Percentiles rank a stretch among this genome's conserved stretches.
Evolutionary conservation across 2,113 vertebrate genomes (phyloP).

Genomic region (Chauna torquata): DNA sequence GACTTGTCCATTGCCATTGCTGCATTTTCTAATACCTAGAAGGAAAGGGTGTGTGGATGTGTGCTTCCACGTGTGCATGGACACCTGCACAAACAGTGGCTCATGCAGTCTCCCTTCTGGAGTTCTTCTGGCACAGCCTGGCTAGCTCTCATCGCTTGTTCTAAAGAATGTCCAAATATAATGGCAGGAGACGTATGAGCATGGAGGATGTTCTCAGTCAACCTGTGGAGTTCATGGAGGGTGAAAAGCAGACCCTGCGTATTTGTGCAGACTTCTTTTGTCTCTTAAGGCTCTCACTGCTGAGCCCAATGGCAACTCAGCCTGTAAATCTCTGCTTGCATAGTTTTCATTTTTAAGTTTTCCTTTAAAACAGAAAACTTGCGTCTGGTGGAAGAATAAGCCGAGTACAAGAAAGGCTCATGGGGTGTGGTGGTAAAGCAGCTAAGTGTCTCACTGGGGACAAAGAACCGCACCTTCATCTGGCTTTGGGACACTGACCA

Average conservation of each 20-base stretch:
- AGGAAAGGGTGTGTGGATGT: neutral
- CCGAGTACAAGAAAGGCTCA: constrained; percentile 3
- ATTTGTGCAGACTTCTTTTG: neutral
- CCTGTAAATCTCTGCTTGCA: neutral
- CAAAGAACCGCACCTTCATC: neutral
- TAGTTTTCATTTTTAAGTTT: constrained; percentile 29
- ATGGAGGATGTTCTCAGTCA: neutral
- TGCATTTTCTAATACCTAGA: neutral
- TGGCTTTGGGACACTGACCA: neutral
- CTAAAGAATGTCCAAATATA: neutral
- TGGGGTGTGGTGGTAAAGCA: neutral
- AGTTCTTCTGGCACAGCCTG: neutral
- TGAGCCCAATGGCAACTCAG: neutral
- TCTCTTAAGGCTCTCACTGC: neutral
- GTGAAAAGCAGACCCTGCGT: neutral
- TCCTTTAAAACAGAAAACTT: constrained; percentile 10
- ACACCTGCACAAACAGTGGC: neutral
- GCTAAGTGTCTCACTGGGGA: neutral
- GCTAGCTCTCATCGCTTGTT: neutral
- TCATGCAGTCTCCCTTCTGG: neutral
- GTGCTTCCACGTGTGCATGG: neutral
- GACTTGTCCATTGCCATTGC: neutral
- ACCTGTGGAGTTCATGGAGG: neutral
- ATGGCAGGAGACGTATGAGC: neutral
- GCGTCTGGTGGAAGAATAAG: constrained; percentile 41